A percentile compares a stretch with the other conserved stretches of the same genome.
Evolutionary conservation across 2,113 vertebrate genomes (phyloP).

Genomic region (Empidonax alnorum): DNA sequence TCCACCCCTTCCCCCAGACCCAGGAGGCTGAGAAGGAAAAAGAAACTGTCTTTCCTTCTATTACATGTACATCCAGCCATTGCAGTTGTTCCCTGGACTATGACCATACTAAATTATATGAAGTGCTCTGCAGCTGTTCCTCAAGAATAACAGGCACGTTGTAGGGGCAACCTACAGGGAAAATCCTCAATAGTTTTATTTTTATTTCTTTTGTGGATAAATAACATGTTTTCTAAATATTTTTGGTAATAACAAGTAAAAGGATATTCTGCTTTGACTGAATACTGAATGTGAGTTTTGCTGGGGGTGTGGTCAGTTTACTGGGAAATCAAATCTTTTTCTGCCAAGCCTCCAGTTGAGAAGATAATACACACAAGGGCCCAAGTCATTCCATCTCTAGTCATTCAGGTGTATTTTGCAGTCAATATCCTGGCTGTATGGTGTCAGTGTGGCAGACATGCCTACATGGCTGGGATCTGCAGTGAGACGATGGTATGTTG

Average conservation of each 20-base stretch:
- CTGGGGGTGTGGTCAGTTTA: not conserved
- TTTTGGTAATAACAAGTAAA: not conserved
- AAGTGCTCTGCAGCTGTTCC: not conserved
- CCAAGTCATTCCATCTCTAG: not conserved
- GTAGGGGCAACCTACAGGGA: not conserved
- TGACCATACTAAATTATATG: not conserved
- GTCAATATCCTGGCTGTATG: not conserved
- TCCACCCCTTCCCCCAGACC: not conserved
- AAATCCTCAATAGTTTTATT: not conserved
- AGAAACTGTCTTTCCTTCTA: not conserved
- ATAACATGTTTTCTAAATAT: not conserved
- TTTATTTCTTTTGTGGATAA: not conserved
- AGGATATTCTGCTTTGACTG: not conserved
- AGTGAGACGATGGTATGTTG: not conserved
- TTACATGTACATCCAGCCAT: not conserved
- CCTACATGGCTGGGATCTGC: not conserved
- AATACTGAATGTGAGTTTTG: accelerated
- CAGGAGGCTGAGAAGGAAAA: not conserved
- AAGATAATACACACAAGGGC: not conserved
- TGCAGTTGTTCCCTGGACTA: not conserved
- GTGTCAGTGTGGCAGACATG: not conserved
- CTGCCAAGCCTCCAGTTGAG: not conserved
- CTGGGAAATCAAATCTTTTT: not conserved
- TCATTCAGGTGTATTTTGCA: not conserved
- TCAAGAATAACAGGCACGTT: not conserved